Percentiles rank a stretch among this genome's conserved stretches.
Conservation (phyloP, 2,888 invertebrate species). For the Dasypogon diadema region DNA sequence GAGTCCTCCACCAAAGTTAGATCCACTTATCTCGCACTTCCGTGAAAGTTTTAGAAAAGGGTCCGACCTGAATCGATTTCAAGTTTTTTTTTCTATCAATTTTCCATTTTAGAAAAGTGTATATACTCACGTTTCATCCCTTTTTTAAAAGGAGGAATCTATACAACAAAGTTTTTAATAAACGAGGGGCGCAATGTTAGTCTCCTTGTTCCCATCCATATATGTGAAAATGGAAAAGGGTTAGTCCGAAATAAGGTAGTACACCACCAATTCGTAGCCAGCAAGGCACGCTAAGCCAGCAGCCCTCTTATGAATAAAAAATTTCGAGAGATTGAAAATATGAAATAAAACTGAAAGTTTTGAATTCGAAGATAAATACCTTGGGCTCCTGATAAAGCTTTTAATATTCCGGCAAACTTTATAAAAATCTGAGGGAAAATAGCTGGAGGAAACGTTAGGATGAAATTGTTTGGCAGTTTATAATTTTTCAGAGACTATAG, state of each 20-base stretch:
- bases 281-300: background rate
- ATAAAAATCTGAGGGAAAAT: conserved; percentile 11
- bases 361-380: conserved; percentile 40
- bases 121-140: conserved; percentile 38
- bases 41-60: background rate
- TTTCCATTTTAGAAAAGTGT: conserved; percentile 32
- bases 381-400: conserved; percentile 1
- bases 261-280: background rate
- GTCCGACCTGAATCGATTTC: conserved; percentile 15
- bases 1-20: background rate
- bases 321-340: conserved; percentile 37
- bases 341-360: conserved; percentile 42
- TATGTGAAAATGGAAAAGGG: conserved; percentile 6
- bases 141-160: background rate
- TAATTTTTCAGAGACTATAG: conserved; percentile 13
- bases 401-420: conserved; percentile 31
- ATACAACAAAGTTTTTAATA: conserved; percentile 41
- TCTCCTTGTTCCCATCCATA: background rate
- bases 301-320: conserved; percentile 32
- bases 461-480: conserved; percentile 22
- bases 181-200: background rate
- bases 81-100: conserved; percentile 39
- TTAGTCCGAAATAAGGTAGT: conserved; percentile 10
- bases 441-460: background rate
- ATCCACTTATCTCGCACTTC: conserved; percentile 11